Base-by-base conservation (phyloP, 2,797 vertebrate genomes). In the Pterois miles region DNA sequence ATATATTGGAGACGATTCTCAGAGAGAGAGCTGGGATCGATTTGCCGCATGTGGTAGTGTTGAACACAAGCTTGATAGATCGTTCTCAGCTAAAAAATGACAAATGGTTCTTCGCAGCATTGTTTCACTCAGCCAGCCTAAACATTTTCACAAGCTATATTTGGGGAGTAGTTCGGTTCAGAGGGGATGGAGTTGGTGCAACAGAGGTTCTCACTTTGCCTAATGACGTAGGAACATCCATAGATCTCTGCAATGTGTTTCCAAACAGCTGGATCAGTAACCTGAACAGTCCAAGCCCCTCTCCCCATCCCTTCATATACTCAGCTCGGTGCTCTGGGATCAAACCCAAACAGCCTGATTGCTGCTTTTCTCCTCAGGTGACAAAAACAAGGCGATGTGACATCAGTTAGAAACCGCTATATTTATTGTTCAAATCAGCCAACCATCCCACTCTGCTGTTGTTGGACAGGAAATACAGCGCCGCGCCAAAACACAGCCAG, bases 381-480 rank as follows among this genome's bases (percentile, higher is more conserved):
- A 89, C 89, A 86, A 73, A 87, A 82, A 36, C 78, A 50, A 53
- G 40, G 64, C 29, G 11, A 81, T 23, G 73, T 89, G 85, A 92
- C 91, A 92, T 93, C 75, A 88, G 81, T 89, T 90, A 88, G 65
- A 82, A 79, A 78, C 64, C 54, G 1, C 78, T 64, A 10, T 95
- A 94, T 94, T 95, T 94, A 94, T 94, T 94, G 91, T 93, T 93
- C 25, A 74, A 92, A 90, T 91, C 91, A 87, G 88, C 88, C 90
- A 90, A 88, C 89, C 90, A 85, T 92, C 90, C 81, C 90, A 11
- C 56, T 84, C 68, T 93, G 91, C 90, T 94, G 93, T 90, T 93
- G 89, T 94, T 93, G 91, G 94, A 94, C 79, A 89, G 89, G 90
- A 92, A 92, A 90, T 53, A 63, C 76, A 74, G 85, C 6, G 20